Evolutionary conservation across 2,113 vertebrate genomes (phyloP).

Genomic region (Oreocharis arfaki): DNA sequence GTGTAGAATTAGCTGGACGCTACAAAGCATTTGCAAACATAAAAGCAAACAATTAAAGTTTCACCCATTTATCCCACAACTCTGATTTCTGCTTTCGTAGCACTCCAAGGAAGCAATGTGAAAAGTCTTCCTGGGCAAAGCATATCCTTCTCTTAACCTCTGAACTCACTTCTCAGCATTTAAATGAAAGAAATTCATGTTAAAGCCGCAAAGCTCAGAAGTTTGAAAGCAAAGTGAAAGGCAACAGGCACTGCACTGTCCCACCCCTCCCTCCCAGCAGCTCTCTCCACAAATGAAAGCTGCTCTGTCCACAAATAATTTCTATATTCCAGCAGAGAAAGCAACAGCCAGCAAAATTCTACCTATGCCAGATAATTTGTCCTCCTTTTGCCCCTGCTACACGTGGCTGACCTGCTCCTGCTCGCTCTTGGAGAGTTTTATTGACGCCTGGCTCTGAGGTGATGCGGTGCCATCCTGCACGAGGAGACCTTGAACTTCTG

Average conservation of each 20-base stretch:
- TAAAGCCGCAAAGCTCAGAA: background rate
- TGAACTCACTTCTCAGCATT: background rate
- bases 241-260: background rate
- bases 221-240: background rate
- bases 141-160: background rate
- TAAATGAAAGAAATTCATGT: background rate
- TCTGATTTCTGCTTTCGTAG: background rate
- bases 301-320: background rate
- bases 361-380: background rate
- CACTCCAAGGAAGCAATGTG: background rate
- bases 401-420: background rate
- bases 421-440: background rate
- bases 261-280: rapidly evolving
- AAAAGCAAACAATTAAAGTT: background rate
- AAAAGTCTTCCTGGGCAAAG: background rate
- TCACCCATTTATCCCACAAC: background rate
- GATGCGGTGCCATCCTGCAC: background rate
- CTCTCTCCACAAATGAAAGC: background rate
- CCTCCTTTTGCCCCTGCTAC: background rate
- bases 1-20: background rate
- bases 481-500: background rate
- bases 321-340: background rate
- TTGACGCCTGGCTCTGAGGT: background rate
- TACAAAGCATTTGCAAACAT: background rate
- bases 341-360: background rate